A percentile compares a stretch with the other conserved stretches of the same genome.
Evolutionary conservation across 2,113 vertebrate species (phyloP).

Genomic region (Phaetusa simplex): DNA sequence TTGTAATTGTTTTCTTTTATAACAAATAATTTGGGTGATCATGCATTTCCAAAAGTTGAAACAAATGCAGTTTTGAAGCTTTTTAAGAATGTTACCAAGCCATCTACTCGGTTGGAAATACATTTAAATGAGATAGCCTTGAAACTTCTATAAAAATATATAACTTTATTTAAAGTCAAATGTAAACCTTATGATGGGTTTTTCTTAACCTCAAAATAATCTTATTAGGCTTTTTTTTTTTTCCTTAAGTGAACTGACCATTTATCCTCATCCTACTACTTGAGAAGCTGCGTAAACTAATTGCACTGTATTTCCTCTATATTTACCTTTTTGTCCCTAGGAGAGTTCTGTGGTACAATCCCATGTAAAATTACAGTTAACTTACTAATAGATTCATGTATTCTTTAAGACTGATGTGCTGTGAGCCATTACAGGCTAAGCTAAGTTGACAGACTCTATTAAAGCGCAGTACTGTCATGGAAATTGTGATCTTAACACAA

Average conservation of each 20-base stretch:
- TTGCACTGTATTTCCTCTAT: neutral
- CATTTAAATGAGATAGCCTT: neutral
- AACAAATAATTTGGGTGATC: neutral
- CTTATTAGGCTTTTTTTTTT: neutral
- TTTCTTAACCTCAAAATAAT: neutral
- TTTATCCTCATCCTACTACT: neutral
- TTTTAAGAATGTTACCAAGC: neutral
- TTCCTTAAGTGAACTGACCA: neutral
- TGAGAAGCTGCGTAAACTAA: neutral
- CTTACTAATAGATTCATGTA: neutral
- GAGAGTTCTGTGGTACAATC: neutral
- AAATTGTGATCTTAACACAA: constrained; percentile 48
- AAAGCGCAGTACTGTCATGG: neutral
- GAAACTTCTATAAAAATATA: neutral
- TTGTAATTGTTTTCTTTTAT: neutral
- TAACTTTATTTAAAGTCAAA: neutral
- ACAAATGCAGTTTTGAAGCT: neutral
- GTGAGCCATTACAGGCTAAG: constrained; percentile 12
- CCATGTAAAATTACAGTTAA: neutral
- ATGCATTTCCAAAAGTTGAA: neutral
- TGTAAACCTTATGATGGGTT: neutral
- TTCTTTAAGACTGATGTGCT: neutral
- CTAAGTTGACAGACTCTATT: constrained; percentile 42
- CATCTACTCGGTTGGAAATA: neutral
- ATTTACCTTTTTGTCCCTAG: neutral